Percentiles rank a stretch among this genome's conserved stretches.
Conservation (phyloP, 2,888 invertebrate species). For the Autographa pulchrina region DNA sequence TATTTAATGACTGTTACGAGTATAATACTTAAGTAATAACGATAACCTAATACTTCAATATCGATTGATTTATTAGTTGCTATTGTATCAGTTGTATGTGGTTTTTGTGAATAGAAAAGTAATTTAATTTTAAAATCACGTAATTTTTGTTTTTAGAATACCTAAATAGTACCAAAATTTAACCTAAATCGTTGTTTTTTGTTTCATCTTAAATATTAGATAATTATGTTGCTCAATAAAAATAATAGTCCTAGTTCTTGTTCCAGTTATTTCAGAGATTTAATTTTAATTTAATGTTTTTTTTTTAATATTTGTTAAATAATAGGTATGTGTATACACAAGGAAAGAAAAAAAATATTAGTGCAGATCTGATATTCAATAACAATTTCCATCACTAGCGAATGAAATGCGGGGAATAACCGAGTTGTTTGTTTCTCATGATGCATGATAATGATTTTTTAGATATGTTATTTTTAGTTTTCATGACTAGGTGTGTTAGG, state of each 20-base stretch:
- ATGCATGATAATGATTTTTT: background rate
- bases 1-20: slow-evolving; percentile 28
- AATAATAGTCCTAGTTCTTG: too few relatives aligned
- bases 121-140: too few relatives aligned
- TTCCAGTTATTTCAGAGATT: too few relatives aligned
- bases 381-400: slow-evolving; percentile 7
- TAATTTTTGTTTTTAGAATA: too few relatives aligned
- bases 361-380: background rate
- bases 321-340: too few relatives aligned
- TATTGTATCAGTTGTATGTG: background rate
- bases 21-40: slow-evolving; percentile 15
- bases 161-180: too few relatives aligned
- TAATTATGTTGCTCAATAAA: too few relatives aligned
- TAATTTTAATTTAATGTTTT: too few relatives aligned
- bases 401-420: slow-evolving; percentile 39
- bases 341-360: background rate
- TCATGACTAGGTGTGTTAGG: background rate
- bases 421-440: slow-evolving; percentile 7
- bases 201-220: too few relatives aligned
- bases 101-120: background rate
- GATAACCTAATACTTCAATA: slow-evolving; percentile 6
- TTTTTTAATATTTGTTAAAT: too few relatives aligned
- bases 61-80: background rate
- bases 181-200: too few relatives aligned
- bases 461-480: background rate